A percentile compares a stretch with the other conserved stretches of the same genome.
Conservation (phyloP, 2,113 vertebrate species). For the Sylvietta virens region DNA sequence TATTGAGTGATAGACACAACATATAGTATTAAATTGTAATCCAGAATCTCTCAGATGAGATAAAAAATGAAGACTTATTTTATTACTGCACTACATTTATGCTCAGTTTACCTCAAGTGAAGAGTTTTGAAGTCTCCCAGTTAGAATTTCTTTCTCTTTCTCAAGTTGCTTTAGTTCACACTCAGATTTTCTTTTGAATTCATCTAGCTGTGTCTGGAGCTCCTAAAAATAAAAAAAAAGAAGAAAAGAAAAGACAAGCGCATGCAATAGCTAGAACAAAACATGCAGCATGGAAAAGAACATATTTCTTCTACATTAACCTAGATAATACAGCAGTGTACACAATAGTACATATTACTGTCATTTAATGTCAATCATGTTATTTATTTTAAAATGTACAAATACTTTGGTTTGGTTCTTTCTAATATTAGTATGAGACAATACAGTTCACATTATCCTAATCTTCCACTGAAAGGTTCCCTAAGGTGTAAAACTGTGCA, state of each 20-base stretch:
- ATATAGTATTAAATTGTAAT: not conserved
- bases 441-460: not conserved
- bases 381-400: not conserved
- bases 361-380: not conserved
- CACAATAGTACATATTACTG: not conserved
- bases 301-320: not conserved
- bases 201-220: constrained; percentile 76
- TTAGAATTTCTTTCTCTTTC: constrained; percentile 79
- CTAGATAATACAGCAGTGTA: not conserved
- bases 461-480: not conserved
- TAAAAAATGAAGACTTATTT: not conserved
- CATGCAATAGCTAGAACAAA: not conserved
- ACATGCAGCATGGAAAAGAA: not conserved
- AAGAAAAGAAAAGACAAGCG: not conserved
- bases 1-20: not conserved
- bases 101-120: constrained; percentile 76
- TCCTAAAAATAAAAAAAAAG: constrained; percentile 41
- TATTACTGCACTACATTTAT: not conserved
- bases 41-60: not conserved
- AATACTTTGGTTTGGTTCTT: not conserved
- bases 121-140: constrained; percentile 78
- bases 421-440: not conserved
- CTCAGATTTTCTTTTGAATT: constrained; percentile 78
- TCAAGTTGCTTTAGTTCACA: constrained; percentile 75
- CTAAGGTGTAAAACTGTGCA: not conserved